These are phyloP conservation scores for Hetaerina americana DNA, from an alignment of 1,140 invertebrate species.

Conservation along the genomic window DNA sequence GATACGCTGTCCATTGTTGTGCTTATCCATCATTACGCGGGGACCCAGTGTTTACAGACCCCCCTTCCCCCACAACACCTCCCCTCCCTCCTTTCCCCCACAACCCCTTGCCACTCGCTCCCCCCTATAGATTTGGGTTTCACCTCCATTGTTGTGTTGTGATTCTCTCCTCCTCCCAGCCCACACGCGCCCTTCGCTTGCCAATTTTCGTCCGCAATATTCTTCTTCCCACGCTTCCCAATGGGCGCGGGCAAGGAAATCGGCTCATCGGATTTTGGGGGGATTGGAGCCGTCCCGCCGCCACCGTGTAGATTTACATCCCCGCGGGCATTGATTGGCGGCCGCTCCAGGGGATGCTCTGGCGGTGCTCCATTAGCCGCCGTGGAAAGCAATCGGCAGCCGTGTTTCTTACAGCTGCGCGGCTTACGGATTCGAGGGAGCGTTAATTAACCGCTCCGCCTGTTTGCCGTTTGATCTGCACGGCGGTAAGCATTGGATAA, in stretches of 20 bases:
- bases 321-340: too few relatives aligned
- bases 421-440: too few relatives aligned
- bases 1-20: neutral
- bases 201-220: neutral
- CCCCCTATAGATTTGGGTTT: neutral
- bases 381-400: too few relatives aligned
- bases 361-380: too few relatives aligned
- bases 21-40: neutral
- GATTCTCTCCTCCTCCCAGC: neutral
- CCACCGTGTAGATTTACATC: too few relatives aligned
- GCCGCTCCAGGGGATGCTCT: too few relatives aligned
- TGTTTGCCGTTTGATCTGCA: too few relatives aligned
- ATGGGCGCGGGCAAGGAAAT: neutral
- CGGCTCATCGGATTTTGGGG: neutral
- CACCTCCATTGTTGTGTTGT: neutral
- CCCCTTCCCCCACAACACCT: neutral
- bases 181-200: neutral
- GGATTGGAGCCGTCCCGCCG: too few relatives aligned
- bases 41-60: neutral
- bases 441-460: too few relatives aligned
- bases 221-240: constrained; percentile 3
- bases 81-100: neutral
- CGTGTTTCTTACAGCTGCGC: too few relatives aligned
- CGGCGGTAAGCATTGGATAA: too few relatives aligned
- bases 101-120: neutral